Conservation (phyloP, 2,888 invertebrate species). For the Drosophila cognata region DNA sequence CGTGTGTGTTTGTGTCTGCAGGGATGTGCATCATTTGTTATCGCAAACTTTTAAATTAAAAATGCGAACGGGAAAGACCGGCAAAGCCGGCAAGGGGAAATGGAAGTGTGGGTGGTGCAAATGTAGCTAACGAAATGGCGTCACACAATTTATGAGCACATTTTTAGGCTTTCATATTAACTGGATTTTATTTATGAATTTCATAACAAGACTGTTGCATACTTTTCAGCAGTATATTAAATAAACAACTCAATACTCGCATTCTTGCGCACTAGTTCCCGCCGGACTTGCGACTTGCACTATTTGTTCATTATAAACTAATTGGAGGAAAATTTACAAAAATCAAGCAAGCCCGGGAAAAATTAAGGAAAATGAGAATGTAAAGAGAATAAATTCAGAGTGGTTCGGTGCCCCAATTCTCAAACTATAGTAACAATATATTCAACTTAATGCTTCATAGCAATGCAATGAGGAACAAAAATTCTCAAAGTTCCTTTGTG, state of each 20-base stretch:
- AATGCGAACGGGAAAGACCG: constrained; percentile 42
- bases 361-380: background rate
- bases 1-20: constrained; percentile 21
- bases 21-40: constrained; percentile 79
- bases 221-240: constrained; percentile 16
- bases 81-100: constrained; percentile 5
- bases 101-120: background rate
- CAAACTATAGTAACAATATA: background rate
- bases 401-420: background rate
- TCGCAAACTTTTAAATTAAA: constrained; percentile 82
- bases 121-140: constrained; percentile 38
- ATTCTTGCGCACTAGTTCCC: background rate
- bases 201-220: constrained; percentile 50
- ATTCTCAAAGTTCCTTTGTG: constrained; percentile 14
- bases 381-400: no score
- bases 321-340: background rate
- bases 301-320: background rate
- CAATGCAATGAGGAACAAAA: background rate
- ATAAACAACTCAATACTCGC: background rate
- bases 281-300: background rate
- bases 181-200: constrained; percentile 71
- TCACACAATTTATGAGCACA: constrained; percentile 64
- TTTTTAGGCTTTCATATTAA: constrained; percentile 64
- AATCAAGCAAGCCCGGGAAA: background rate
- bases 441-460: background rate